Evolutionary conservation across 2,113 vertebrate species (phyloP).

Genomic region (Deroptyus accipitrinus): DNA sequence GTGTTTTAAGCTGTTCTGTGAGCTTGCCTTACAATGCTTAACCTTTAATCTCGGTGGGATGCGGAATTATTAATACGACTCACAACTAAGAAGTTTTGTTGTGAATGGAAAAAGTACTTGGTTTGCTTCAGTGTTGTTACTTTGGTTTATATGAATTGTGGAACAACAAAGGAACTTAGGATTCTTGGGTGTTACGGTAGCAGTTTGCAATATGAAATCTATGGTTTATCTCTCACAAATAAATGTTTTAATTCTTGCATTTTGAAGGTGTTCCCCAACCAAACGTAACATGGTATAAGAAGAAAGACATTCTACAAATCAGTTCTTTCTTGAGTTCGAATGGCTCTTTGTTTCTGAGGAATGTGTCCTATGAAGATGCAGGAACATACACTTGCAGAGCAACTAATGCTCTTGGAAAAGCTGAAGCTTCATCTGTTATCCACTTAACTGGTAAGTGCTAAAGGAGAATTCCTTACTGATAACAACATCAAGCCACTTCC

Average conservation of each 20-base stretch:
- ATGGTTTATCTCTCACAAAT: neutral
- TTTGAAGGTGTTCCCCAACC: conserved; percentile 83
- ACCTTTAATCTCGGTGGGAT: neutral
- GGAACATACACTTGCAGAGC: conserved; percentile 84
- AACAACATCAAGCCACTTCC: neutral
- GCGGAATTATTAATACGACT: neutral
- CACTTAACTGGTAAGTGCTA: conserved; percentile 74
- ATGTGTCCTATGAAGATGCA: conserved; percentile 73
- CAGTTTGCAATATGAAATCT: neutral
- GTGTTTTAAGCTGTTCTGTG: neutral
- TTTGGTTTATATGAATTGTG: neutral
- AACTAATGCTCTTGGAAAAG: conserved; percentile 80
- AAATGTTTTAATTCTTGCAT: neutral
- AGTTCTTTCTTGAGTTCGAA: conserved; percentile 66
- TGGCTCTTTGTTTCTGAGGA: conserved; percentile 82
- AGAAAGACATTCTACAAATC: conserved; percentile 45
- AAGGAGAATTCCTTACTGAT: neutral
- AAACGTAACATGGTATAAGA: conserved; percentile 79
- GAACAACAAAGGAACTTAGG: neutral
- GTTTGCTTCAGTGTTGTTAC: neutral
- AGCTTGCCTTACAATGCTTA: neutral
- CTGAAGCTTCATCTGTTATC: conserved; percentile 71
- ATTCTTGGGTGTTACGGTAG: rapidly evolving
- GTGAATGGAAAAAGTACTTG: neutral
- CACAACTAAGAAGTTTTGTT: neutral